These are phyloP conservation scores for Okapia johnstoni DNA, from an alignment of 2,113 vertebrate genomes.

Conservation along the genomic window DNA sequence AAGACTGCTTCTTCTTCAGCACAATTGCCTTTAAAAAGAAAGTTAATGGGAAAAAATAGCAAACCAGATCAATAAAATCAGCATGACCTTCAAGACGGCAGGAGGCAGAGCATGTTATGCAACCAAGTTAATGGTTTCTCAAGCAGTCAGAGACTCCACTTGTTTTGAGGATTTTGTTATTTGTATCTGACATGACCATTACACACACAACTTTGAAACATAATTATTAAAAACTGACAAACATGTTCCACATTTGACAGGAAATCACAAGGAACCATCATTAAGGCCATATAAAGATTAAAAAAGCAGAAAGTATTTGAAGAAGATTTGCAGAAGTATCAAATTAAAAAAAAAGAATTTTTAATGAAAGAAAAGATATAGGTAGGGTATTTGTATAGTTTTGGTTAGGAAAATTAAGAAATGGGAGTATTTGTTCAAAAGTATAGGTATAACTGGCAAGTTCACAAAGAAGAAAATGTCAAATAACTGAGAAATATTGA, in stretches of 20 bases:
- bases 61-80: constrained; percentile 64
- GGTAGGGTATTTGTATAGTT: accelerated
- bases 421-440: background rate
- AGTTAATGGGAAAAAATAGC: constrained; percentile 47
- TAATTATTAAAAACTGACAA: constrained; percentile 11
- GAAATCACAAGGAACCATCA: background rate
- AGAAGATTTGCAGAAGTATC: background rate
- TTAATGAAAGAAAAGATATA: background rate
- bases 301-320: background rate
- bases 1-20: constrained; percentile 22
- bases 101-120: background rate
- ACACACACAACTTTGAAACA: background rate
- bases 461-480: background rate
- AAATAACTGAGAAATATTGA: background rate
- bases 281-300: background rate
- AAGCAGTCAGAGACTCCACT: background rate
- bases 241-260: background rate
- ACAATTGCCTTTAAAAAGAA: constrained; percentile 53
- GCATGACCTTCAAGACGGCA: constrained; percentile 59
- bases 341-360: background rate
- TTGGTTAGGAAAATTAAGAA: background rate
- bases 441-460: background rate
- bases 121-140: background rate
- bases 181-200: background rate
- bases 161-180: background rate